Evolutionary conservation across 2,797 vertebrate species (phyloP), one percentile per base, ranked within the genome.

Genomic region (Eupleurogrammus muticus): DNA sequence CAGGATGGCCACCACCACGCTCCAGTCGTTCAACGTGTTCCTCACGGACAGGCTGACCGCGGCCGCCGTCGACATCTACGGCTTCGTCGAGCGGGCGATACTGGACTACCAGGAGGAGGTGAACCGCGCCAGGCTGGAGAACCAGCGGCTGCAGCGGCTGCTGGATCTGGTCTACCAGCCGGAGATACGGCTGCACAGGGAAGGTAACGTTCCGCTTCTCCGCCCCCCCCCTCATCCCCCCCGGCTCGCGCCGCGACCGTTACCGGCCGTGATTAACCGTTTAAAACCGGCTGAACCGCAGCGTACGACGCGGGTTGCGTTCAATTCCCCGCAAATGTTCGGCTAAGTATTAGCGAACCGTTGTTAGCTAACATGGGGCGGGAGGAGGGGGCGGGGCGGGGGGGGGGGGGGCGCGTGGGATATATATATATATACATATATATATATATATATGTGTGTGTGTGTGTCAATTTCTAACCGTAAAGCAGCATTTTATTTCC

Each of bases 1-100:
- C 23, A 70, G 2, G 10, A 87, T 82, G 79, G 78, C 78, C 1
- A 59, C 61, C 35, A n/a, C 59, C 0, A 73, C 78, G 14, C 80
- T 86, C 1, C 78, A 84, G 72, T 66, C 84, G 5, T 86, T 90
- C 32, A 87, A 86, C 53, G 69, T 76, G 2, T 87, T 90, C 48
- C 77, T 90, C 8, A 87, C 83, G 34, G 83, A 90, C 0, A 61
- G 73, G 20, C 19, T 90, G 9, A 87, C 80, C 16, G 81, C 87
- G 5, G 82, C 82, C 0, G 87, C 87, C 0, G 64, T 84, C 0
- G 89, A 90, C 56, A 90, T 90, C 61, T 90, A 81, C 7, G 82
- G 85, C 0, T 87, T 89, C 52, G 80, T 90, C 0, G 84, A 90
- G 20, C 87, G 63, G 75, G 76, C 81, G 0, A 34, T 87, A 0